Evolutionary conservation across 2,888 invertebrate genomes (phyloP).

Genomic region (Synergus itoensis): DNA sequence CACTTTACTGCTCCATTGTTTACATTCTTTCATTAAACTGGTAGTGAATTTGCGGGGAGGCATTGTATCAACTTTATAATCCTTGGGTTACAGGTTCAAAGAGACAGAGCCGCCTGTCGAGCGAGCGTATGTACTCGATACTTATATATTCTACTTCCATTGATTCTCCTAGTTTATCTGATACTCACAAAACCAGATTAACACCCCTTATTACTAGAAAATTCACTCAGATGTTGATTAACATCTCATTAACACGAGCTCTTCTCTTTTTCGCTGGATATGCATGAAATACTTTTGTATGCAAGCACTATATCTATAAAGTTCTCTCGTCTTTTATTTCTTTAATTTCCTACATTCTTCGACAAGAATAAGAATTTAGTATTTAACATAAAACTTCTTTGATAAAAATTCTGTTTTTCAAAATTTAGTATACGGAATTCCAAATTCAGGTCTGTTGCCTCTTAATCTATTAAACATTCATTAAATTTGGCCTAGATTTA

Average conservation of each 20-base stretch:
- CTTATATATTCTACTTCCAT: slow-evolving; percentile 70
- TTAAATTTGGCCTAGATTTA: background rate
- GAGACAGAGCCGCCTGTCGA: slow-evolving; percentile 90
- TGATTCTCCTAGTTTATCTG: slow-evolving; percentile 50
- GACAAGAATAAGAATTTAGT: background rate
- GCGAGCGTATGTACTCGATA: slow-evolving; percentile 88
- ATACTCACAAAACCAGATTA: slow-evolving; percentile 59
- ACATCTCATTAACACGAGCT: slow-evolving; percentile 25
- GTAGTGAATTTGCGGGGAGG: slow-evolving; percentile 64
- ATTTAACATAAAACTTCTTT: background rate
- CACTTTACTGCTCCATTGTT: slow-evolving; percentile 15
- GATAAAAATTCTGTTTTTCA: background rate
- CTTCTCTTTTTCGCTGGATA: background rate
- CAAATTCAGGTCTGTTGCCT: too few species aligned
- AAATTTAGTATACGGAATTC: too few species aligned
- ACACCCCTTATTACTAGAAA: slow-evolving; percentile 59
- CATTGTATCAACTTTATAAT: slow-evolving; percentile 70
- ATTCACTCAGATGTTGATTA: background rate
- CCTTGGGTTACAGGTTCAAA: slow-evolving; percentile 88
- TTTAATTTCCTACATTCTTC: background rate
- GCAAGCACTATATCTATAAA: slow-evolving; percentile 8
- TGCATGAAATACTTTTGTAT: slow-evolving; percentile 35
- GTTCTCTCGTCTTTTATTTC: slow-evolving; percentile 21
- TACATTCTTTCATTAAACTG: slow-evolving; percentile 45
- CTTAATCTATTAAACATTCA: background rate